These are phyloP conservation scores for Toxonevra muliebris DNA, from an alignment of 2,888 invertebrate genomes.

Conservation along the genomic window DNA sequence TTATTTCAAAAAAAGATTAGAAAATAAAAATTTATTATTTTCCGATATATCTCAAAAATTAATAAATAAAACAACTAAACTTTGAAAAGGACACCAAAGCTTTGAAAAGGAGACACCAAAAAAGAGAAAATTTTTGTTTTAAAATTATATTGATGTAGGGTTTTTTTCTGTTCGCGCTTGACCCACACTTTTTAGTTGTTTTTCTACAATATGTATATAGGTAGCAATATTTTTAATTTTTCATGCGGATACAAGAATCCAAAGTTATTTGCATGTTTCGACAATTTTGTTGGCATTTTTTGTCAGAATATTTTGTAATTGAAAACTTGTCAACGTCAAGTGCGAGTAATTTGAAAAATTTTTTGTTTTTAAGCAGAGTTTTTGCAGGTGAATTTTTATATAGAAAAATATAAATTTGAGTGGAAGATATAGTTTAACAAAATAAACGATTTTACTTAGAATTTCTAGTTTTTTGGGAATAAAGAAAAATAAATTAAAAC, in stretches of 20 bases:
- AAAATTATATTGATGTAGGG: too few species aligned
- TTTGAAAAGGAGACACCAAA: too few species aligned
- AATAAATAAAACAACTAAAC: too few species aligned
- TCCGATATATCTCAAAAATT: too few species aligned
- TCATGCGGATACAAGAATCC: slow-evolving; percentile 32
- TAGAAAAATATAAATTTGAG: not conserved
- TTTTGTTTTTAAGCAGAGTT: slow-evolving; percentile 11
- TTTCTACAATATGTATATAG: not conserved
- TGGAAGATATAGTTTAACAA: not conserved
- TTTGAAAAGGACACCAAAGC: too few species aligned
- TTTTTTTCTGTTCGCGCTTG: too few species aligned
- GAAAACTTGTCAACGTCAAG: slow-evolving; percentile 40
- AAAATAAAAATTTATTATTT: too few species aligned
- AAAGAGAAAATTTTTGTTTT: too few species aligned
- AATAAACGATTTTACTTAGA: not conserved
- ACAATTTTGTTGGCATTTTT: slow-evolving; percentile 36
- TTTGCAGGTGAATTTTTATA: not conserved
- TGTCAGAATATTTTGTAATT: slow-evolving; percentile 39
- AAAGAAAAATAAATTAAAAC: not conserved
- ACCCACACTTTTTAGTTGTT: too few species aligned
- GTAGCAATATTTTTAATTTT: not conserved
- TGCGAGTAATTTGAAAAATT: slow-evolving; percentile 28
- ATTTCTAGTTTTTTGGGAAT: not conserved
- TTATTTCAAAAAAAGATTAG: too few species aligned
- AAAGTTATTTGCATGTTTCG: slow-evolving; percentile 45